These are phyloP conservation scores for Himalopsyche phryganea DNA, from an alignment of 1,140 invertebrate genomes.

Conservation along the genomic window DNA sequence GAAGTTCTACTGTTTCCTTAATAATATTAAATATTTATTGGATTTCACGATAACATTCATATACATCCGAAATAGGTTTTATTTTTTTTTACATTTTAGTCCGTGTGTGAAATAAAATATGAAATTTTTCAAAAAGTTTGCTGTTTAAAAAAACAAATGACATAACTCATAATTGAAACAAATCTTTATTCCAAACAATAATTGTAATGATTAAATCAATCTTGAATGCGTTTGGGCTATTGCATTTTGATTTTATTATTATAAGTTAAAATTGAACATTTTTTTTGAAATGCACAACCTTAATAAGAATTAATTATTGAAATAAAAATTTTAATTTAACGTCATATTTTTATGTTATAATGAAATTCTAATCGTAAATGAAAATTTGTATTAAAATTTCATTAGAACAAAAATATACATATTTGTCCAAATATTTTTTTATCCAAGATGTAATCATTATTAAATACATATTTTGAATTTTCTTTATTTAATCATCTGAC, in stretches of 20 bases:
- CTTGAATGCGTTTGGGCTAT: constrained; percentile 33
- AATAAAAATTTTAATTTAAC: constrained; percentile 30
- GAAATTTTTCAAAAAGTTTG: constrained; percentile 29
- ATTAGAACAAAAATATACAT: constrained; percentile 10
- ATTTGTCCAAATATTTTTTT: constrained; percentile 9
- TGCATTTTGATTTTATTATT: constrained; percentile 30
- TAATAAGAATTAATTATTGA: constrained; percentile 24
- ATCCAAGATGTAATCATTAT: constrained; percentile 14
- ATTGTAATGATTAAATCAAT: constrained; percentile 31
- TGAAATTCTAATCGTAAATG: neutral
- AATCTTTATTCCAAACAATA: constrained; percentile 25
- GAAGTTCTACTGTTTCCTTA: constrained; percentile 17
- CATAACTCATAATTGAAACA: constrained; percentile 17
- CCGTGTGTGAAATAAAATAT: constrained; percentile 28
- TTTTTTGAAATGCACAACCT: neutral
- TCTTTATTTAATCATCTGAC: constrained; percentile 28
- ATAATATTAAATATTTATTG: constrained; percentile 32
- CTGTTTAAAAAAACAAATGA: constrained; percentile 17
- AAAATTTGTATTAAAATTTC: too few species aligned
- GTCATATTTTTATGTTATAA: constrained; percentile 15
- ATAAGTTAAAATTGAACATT: constrained; percentile 14
- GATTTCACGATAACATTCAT: constrained; percentile 21
- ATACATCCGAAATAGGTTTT: constrained; percentile 11
- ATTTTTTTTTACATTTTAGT: constrained; percentile 29
- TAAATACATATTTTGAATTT: constrained; percentile 19